A percentile compares a stretch with the other conserved stretches of the same genome.
Conservation (phyloP, 2,797 vertebrate genomes). For the Eurystomus glaucurus region DNA sequence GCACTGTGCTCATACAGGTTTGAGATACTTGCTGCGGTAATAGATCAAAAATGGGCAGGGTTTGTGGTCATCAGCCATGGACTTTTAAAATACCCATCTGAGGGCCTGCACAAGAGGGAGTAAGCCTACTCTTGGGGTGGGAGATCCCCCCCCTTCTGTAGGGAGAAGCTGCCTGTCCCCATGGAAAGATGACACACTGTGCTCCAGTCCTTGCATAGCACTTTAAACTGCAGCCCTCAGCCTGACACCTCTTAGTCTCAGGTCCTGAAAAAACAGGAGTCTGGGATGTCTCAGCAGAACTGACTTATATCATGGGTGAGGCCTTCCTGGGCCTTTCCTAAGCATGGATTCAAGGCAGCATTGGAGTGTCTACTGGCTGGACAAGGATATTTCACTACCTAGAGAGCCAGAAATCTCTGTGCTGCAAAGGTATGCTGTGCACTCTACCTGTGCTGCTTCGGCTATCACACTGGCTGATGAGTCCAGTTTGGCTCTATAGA, state of each 20-base stretch:
- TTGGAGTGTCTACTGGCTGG: not conserved
- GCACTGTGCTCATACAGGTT: not conserved
- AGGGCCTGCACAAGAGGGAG: accelerated
- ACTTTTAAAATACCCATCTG: not conserved
- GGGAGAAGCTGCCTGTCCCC: not conserved
- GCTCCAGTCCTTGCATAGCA: not conserved
- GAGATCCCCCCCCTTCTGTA: not conserved
- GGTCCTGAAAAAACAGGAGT: not conserved
- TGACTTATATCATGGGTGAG: not conserved
- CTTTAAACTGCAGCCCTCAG: not conserved
- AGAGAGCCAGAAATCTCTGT: not conserved
- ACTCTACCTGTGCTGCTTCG: not conserved
- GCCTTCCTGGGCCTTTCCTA: not conserved
- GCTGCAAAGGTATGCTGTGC: not conserved
- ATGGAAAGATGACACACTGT: not conserved
- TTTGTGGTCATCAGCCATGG: not conserved
- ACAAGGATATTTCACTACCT: not conserved
- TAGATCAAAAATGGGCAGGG: not conserved
- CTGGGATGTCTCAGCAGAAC: not conserved
- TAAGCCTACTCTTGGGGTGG: not conserved
- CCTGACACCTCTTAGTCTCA: not conserved
- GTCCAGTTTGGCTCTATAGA: not conserved
- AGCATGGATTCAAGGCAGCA: not conserved
- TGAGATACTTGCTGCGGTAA: not conserved
- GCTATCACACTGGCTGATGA: not conserved